Evolutionary conservation across 2,113 vertebrate genomes (phyloP).

Genomic region (Seriola dumerili): DNA sequence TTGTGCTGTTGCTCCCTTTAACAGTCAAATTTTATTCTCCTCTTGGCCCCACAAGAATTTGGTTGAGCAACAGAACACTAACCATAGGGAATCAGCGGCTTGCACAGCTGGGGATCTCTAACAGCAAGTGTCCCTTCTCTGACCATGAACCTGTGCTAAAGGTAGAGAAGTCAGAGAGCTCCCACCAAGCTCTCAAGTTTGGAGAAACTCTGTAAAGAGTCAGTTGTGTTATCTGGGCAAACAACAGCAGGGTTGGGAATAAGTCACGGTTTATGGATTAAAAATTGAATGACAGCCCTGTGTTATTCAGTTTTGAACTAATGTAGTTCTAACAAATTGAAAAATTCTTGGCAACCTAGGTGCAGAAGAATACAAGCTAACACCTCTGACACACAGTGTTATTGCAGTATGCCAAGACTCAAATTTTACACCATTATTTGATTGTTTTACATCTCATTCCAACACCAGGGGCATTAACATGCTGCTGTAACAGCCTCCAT

Average conservation of each 20-base stretch:
- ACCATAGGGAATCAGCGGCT: background rate
- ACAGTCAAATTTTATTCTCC: background rate
- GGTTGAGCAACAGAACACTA: background rate
- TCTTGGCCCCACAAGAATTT: background rate
- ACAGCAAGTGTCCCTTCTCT: background rate
- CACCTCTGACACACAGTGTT: background rate
- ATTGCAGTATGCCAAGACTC: background rate
- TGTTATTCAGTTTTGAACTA: background rate
- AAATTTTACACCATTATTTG: no score
- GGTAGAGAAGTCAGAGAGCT: conserved; percentile 17
- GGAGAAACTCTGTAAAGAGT: background rate
- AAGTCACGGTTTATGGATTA: conserved; percentile 6
- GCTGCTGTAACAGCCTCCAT: background rate
- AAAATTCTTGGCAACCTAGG: background rate
- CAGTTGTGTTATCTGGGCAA: background rate
- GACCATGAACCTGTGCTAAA: background rate
- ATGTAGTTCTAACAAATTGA: background rate
- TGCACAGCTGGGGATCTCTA: background rate
- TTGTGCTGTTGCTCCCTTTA: background rate
- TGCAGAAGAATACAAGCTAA: background rate
- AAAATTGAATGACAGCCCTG: background rate
- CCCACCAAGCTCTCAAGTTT: background rate
- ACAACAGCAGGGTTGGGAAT: background rate
- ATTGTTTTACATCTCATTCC: background rate
- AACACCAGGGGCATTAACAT: background rate